A percentile compares a stretch with the other conserved stretches of the same genome.
These are phyloP conservation scores for Carposina sasakii DNA, from an alignment of 1,140 invertebrate species.

Conservation along the genomic window DNA sequence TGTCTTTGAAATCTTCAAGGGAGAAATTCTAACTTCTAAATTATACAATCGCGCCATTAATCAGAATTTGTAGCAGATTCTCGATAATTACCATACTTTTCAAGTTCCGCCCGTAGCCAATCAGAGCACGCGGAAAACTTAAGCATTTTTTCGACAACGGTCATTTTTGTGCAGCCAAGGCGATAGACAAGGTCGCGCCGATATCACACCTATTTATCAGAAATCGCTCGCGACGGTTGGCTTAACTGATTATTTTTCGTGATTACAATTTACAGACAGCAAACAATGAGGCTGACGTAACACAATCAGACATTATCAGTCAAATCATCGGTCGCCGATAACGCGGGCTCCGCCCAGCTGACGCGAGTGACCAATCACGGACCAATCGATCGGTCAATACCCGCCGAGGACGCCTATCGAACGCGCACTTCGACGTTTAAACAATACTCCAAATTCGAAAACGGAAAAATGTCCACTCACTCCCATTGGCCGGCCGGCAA, in stretches of 20 bases:
- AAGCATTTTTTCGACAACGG: too few relatives aligned
- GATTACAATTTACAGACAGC: too few relatives aligned
- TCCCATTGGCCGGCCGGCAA: neutral
- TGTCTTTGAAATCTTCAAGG: constrained; percentile 20
- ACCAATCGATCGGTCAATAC: constrained; percentile 57
- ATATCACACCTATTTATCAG: neutral
- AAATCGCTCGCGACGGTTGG: neutral
- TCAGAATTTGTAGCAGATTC: constrained; percentile 29
- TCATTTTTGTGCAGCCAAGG: too few relatives aligned
- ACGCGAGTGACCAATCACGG: constrained; percentile 46
- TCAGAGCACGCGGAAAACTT: too few relatives aligned
- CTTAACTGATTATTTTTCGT: too few relatives aligned
- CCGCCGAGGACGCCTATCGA: constrained; percentile 44
- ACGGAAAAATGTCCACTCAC: neutral
- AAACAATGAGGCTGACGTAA: constrained; percentile 51
- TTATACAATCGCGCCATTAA: too few relatives aligned
- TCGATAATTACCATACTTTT: constrained; percentile 19
- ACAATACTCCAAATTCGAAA: neutral
- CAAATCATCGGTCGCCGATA: constrained; percentile 52
- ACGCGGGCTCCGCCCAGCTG: constrained; percentile 47
- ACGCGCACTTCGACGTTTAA: constrained; percentile 13
- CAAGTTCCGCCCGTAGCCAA: too few relatives aligned
- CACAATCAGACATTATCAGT: constrained; percentile 40
- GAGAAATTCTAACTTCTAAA: too few relatives aligned
- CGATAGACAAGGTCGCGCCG: neutral